These are phyloP conservation scores for Pteronura brasiliensis DNA, from an alignment of 2,113 vertebrate genomes.

Conservation along the genomic window DNA sequence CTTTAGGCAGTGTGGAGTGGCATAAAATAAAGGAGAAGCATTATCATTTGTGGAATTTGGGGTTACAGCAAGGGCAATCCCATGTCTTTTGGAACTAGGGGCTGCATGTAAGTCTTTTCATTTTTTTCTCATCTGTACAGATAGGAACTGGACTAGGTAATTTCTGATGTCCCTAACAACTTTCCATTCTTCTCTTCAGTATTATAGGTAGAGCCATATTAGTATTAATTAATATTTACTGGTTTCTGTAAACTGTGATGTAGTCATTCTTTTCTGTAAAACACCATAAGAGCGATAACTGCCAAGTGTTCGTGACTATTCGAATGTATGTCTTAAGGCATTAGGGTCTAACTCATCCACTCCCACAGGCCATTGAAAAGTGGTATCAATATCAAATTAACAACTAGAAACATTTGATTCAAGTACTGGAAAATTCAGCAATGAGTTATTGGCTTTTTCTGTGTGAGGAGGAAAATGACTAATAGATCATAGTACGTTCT, in stretches of 20 bases:
- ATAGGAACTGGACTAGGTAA: neutral
- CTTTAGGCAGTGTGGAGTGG: neutral
- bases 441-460: constrained; percentile 24
- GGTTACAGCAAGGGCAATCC: neutral
- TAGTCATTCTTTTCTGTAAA: neutral
- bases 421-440: constrained; percentile 31
- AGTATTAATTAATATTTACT: constrained; percentile 10
- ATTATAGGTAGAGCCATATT: neutral
- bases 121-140: neutral
- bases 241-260: neutral
- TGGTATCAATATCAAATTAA: constrained; percentile 18
- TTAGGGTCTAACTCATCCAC: neutral
- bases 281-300: neutral
- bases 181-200: neutral
- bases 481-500: constrained; percentile 16
- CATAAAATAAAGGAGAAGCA: neutral
- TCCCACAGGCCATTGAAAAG: neutral
- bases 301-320: neutral
- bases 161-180: neutral
- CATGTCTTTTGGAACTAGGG: neutral
- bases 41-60: neutral
- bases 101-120: neutral
- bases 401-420: constrained; percentile 36
- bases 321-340: neutral
- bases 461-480: constrained; percentile 46